Evolutionary conservation across 2,888 invertebrate species (phyloP), one percentile per base, ranked within the genome.

Genomic region (Agapetus fuscipes): DNA sequence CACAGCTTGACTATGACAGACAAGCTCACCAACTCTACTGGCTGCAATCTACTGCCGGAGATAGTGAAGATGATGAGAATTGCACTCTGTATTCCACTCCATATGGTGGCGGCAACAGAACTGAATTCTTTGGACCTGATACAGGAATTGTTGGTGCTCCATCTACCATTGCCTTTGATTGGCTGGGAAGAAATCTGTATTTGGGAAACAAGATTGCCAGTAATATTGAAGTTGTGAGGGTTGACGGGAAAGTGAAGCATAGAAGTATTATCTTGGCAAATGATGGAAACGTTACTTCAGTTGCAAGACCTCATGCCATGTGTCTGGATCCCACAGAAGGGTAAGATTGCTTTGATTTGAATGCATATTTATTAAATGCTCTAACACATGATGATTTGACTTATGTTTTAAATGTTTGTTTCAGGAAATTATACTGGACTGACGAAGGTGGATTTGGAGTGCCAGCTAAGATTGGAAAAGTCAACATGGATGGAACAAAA

Each of bases 161-260:
- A 0, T 86, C 87, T 24, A 79, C 88, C 0, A 77, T 98, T 27
- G 95, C 96, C 0, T 88, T 95, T 55, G 97, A 98, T 59, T 97
- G 97, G 96, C 71, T 96, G 14, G 95, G 96, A 3, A 72, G 94
- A 37, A 98, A 97, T 64, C 61, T 98, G 24, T 96, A 85, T 59
- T 82, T 96, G 59, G 93, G 90, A 16, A 96, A 95, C 55, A 77
- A 83, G 25, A 72, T 81, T 2, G 88, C 91, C 2, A 87, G 90
- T 37, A 94, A 91, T 49, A 85, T 97, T 47, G 94, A 95, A 64
- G 79, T 90, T 2, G 75, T 94, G 1, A 76, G 84, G 49, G 78
- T 89, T 1, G 90, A 91, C 54, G 87, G 90, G 0, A 85, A 89
- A 57, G 71, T 76, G 1, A 83, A 85, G 55, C 87, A 85, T 58